Percentiles rank a stretch among this genome's conserved stretches.
These are phyloP conservation scores for Periphyllus acericola DNA, from an alignment of 2,888 invertebrate species.

Conservation along the genomic window DNA sequence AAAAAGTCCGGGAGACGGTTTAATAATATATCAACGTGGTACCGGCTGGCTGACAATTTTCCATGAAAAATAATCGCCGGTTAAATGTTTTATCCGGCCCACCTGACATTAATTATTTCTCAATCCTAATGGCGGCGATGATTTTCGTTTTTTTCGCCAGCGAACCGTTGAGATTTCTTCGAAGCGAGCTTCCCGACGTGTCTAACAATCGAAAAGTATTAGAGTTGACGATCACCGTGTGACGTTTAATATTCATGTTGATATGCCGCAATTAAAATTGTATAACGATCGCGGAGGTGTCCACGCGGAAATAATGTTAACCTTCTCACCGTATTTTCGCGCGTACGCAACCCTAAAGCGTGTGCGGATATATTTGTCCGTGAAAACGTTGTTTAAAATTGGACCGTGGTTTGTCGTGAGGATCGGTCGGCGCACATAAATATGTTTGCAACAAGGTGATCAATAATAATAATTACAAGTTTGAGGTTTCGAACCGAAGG, in stretches of 20 bases:
- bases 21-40: too few species aligned
- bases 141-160: too few species aligned
- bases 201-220: too few species aligned
- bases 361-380: background rate
- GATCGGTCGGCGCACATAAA: background rate
- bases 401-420: background rate
- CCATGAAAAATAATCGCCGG: too few species aligned
- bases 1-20: too few species aligned
- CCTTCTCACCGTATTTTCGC: background rate
- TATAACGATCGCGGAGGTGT: background rate
- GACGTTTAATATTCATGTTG: background rate
- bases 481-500: background rate
- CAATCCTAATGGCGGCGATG: too few species aligned
- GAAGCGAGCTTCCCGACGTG: too few species aligned
- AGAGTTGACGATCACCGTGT: background rate
- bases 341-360: background rate
- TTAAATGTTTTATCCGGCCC: too few species aligned
- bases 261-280: too few species aligned
- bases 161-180: too few species aligned
- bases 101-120: too few species aligned
- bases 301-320: background rate
- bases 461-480: background rate
- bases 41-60: too few species aligned
- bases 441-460: background rate
- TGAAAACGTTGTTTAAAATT: background rate